Evolutionary conservation across 2,113 vertebrate species (phyloP).

Genomic region (Tapirus terrestris): DNA sequence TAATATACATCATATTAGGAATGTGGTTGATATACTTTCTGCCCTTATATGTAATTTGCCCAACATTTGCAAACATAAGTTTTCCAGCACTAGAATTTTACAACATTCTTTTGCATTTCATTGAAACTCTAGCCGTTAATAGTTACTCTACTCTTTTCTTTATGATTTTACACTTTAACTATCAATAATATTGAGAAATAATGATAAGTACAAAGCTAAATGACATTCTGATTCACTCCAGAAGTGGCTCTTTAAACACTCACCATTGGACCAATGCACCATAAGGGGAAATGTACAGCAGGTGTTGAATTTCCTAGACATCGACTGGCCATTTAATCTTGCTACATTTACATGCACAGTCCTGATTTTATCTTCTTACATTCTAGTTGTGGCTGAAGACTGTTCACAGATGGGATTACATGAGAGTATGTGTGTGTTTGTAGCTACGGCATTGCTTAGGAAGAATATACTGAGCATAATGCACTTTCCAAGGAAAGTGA

Average conservation of each 20-base stretch:
- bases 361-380: background rate
- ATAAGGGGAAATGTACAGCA: background rate
- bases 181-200: slow-evolving; percentile 55
- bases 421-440: background rate
- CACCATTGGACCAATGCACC: background rate
- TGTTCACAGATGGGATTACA: background rate
- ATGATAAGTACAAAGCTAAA: slow-evolving; percentile 45
- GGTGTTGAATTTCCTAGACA: background rate
- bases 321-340: background rate
- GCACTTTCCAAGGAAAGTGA: slow-evolving; percentile 29
- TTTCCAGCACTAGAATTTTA: background rate
- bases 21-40: background rate
- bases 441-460: background rate
- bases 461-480: background rate
- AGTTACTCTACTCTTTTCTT: background rate
- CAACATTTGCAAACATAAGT: background rate
- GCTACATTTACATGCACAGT: background rate
- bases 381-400: background rate
- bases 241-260: slow-evolving; percentile 33
- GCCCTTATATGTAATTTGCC: background rate
- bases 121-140: background rate
- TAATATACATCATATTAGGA: background rate
- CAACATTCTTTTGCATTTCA: background rate
- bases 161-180: slow-evolving; percentile 13
- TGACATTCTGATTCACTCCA: slow-evolving; percentile 32